Percentiles rank a stretch among this genome's conserved stretches.
These are phyloP conservation scores for Sturmia bella DNA, from an alignment of 2,888 invertebrate species.

Conservation along the genomic window DNA sequence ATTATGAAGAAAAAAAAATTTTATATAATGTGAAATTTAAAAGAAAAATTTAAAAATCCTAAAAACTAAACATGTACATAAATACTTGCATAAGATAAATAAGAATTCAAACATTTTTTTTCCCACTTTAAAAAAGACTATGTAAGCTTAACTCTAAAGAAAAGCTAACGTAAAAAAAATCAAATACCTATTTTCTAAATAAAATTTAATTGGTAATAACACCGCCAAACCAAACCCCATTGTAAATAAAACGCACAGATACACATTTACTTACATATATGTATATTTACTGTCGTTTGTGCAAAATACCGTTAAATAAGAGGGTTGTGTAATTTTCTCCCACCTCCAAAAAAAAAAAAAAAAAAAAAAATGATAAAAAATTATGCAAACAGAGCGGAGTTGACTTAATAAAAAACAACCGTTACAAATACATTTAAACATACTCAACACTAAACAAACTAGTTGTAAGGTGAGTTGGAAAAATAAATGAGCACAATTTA, in stretches of 20 bases:
- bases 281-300: not conserved
- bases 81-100: constrained; percentile 45
- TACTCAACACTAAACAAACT: constrained; percentile 34
- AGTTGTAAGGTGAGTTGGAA: constrained; percentile 56
- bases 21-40: not conserved
- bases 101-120: constrained; percentile 57
- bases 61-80: too few species aligned
- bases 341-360: not conserved
- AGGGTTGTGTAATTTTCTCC: constrained; percentile 36
- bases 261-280: not conserved
- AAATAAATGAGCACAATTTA: constrained; percentile 9
- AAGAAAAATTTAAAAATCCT: not conserved
- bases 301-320: constrained; percentile 37
- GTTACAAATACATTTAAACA: not conserved
- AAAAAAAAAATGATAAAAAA: not conserved
- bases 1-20: not conserved
- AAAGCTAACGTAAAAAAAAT: constrained; percentile 37
- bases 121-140: constrained; percentile 49
- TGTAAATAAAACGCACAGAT: constrained; percentile 27
- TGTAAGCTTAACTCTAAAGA: constrained; percentile 17
- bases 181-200: constrained; percentile 42
- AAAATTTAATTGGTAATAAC: constrained; percentile 58
- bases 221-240: constrained; percentile 23
- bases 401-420: constrained; percentile 2
- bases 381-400: constrained; percentile 4